These are phyloP conservation scores for Mesitornis unicolor DNA, from an alignment of 2,113 vertebrate species.

Conservation along the genomic window DNA sequence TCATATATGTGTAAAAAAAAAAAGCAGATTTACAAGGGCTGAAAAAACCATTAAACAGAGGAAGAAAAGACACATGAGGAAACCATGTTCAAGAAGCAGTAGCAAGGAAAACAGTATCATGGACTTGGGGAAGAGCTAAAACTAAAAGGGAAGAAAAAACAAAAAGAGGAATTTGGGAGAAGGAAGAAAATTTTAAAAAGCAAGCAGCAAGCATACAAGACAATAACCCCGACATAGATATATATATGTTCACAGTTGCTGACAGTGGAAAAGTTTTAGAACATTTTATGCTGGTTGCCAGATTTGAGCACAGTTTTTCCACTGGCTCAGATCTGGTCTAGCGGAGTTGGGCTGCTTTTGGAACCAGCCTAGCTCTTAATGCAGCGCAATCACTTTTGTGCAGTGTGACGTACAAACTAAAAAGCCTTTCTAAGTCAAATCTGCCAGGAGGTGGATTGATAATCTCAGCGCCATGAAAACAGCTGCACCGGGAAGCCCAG, in stretches of 20 bases:
- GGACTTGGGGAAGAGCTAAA: not conserved
- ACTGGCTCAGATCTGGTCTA: not conserved
- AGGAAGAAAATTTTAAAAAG: not conserved
- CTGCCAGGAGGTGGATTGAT: not conserved
- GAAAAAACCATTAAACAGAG: not conserved
- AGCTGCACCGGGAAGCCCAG: not conserved
- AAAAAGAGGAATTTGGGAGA: not conserved
- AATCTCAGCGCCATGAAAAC: not conserved
- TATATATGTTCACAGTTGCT: not conserved
- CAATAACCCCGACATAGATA: not conserved
- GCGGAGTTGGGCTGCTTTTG: not conserved
- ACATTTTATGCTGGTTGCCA: not conserved
- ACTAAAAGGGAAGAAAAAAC: not conserved
- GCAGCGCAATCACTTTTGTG: not conserved
- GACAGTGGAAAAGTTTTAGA: not conserved
- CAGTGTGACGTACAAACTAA: not conserved
- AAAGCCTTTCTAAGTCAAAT: not conserved
- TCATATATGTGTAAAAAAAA: not conserved
- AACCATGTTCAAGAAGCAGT: not conserved
- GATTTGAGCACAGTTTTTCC: not conserved
- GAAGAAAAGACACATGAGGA: not conserved
- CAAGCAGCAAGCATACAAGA: not conserved
- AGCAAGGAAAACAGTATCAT: not conserved
- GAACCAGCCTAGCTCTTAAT: not conserved
- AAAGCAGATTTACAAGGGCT: not conserved